Conservation (phyloP, 2,888 invertebrate genomes). For the Philaethria dido region DNA sequence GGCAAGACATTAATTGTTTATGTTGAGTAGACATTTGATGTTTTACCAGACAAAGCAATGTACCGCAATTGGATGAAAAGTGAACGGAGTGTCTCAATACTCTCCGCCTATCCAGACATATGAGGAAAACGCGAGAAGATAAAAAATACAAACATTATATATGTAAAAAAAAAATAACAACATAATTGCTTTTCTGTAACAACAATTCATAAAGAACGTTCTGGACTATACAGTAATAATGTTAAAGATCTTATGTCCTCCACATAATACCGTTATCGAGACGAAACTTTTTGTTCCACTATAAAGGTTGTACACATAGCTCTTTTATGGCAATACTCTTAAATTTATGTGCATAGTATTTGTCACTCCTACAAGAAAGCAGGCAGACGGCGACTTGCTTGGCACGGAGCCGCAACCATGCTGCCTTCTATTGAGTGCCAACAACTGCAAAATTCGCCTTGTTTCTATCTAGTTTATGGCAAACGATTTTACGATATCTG, state of each 20-base stretch:
- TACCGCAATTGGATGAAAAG: too few relatives aligned
- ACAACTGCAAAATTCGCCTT: slow-evolving; percentile 48
- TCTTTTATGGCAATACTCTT: slow-evolving; percentile 36
- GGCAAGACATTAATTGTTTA: too few relatives aligned
- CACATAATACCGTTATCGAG: background rate
- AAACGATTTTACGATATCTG: slow-evolving; percentile 36
- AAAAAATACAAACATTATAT: too few relatives aligned
- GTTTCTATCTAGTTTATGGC: slow-evolving; percentile 44
- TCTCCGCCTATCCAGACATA: too few relatives aligned
- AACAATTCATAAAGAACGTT: too few relatives aligned
- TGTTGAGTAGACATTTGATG: too few relatives aligned
- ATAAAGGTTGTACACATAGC: slow-evolving; percentile 12
- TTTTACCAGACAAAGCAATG: too few relatives aligned
- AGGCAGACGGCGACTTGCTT: slow-evolving; percentile 45
- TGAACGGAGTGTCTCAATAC: too few relatives aligned
- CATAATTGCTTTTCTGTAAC: too few relatives aligned
- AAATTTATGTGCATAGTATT: slow-evolving; percentile 40
- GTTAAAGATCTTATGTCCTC: background rate
- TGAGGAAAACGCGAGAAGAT: too few relatives aligned
- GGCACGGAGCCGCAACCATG: slow-evolving; percentile 47
- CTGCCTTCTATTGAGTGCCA: slow-evolving; percentile 48
- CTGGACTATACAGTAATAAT: background rate
- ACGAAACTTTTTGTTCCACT: slow-evolving; percentile 1
- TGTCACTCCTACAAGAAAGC: slow-evolving; percentile 46
- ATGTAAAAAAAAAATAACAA: too few relatives aligned